A percentile compares a stretch with the other conserved stretches of the same genome.
These are phyloP conservation scores for Tortricodes alternella DNA, from an alignment of 2,888 invertebrate genomes.

Conservation along the genomic window DNA sequence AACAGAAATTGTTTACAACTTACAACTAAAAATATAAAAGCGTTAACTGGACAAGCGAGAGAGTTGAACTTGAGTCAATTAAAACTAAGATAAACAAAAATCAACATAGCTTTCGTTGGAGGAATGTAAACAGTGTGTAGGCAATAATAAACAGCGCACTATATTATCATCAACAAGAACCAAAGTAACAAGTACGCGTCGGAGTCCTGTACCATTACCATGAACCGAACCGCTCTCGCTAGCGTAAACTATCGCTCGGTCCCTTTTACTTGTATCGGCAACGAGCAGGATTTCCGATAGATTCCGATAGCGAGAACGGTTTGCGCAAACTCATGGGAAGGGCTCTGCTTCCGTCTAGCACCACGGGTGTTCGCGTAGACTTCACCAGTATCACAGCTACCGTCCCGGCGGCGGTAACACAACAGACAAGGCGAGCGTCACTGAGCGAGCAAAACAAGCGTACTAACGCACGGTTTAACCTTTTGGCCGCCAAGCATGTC, in stretches of 20 bases:
- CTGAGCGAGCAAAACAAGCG: conserved; percentile 3
- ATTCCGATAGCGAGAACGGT: too few relatives aligned
- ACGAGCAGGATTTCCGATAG: too few relatives aligned
- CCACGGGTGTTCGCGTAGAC: conserved; percentile 55
- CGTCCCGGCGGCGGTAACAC: neutral
- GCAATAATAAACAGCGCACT: conserved; percentile 72
- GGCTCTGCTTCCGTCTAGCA: conserved; percentile 74
- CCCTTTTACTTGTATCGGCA: too few relatives aligned
- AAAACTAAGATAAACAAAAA: conserved; percentile 77
- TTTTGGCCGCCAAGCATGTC: too few relatives aligned
- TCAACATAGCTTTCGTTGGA: conserved; percentile 77
- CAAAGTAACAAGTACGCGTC: conserved; percentile 70
- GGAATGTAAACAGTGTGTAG: conserved; percentile 80
- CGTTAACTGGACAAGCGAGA: conserved; percentile 69
- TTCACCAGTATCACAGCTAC: conserved; percentile 37
- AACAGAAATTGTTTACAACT: conserved; percentile 65
- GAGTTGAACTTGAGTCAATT: conserved; percentile 63
- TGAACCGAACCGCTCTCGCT: too few relatives aligned
- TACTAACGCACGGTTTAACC: conserved; percentile 1
- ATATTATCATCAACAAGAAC: conserved; percentile 69
- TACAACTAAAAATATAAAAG: conserved; percentile 67
- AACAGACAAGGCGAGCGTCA: neutral
- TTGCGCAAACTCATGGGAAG: too few relatives aligned
- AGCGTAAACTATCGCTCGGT: too few relatives aligned
- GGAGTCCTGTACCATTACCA: conserved; percentile 72